phyloP scores from a whole-genome alignment of 2,113 vertebrate genomes.

The Oreocharis arfaki region DNA sequence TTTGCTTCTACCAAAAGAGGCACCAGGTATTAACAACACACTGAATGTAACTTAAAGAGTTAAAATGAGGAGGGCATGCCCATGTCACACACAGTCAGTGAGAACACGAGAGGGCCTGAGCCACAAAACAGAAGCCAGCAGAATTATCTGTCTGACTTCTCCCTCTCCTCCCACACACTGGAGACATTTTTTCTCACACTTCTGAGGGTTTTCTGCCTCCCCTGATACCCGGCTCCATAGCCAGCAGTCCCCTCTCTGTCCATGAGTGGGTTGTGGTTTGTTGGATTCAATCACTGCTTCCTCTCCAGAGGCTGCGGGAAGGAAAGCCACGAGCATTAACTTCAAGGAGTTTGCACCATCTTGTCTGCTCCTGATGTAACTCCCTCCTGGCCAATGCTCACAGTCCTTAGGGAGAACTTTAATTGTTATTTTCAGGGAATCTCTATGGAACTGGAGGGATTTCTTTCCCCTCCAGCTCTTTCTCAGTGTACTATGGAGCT shows the following conservation, averaged over 20 bases:
- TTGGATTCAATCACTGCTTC: background rate
- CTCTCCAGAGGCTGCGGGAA: background rate
- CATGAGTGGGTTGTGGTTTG: background rate
- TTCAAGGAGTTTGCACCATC: background rate
- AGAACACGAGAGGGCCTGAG: background rate
- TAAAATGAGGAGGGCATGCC: background rate
- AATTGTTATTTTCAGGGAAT: background rate
- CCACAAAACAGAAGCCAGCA: background rate
- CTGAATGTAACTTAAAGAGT: background rate
- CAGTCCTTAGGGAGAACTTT: background rate
- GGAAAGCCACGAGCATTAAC: background rate
- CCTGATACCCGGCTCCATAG: background rate
- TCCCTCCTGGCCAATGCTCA: background rate
- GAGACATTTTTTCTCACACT: background rate
- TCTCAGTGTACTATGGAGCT: background rate
- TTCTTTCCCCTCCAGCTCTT: background rate
- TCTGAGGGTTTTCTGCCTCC: background rate
- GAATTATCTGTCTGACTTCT: background rate
- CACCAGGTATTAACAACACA: background rate
- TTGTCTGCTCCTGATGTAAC: background rate
- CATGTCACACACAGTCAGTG: background rate
- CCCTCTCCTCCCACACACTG: background rate
- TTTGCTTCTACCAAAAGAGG: background rate
- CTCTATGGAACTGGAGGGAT: background rate
- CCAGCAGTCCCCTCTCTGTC: background rate